Percentiles rank a stretch among this genome's conserved stretches.
These are phyloP conservation scores for Sipha maydis DNA, from an alignment of 2,888 invertebrate species.

Conservation along the genomic window DNA sequence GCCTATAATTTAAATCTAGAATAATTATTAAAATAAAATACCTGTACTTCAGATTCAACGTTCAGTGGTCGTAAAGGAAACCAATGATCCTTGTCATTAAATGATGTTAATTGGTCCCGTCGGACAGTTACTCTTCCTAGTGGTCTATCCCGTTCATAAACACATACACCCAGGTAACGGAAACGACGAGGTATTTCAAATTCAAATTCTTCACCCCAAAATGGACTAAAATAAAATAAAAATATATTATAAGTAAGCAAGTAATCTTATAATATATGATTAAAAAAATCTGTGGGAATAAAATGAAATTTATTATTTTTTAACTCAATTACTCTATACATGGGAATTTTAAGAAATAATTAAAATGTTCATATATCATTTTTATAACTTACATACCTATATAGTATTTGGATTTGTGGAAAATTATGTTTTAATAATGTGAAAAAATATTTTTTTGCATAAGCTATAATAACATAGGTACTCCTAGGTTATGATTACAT, in stretches of 20 bases:
- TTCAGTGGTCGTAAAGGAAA: slow-evolving; percentile 86
- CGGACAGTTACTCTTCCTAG: slow-evolving; percentile 88
- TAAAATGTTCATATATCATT: neutral
- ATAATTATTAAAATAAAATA: slow-evolving; percentile 55
- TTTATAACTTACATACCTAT: neutral
- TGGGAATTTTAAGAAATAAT: neutral
- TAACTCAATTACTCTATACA: neutral
- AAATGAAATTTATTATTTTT: neutral
- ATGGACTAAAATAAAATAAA: slow-evolving; percentile 75
- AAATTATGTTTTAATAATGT: neutral
- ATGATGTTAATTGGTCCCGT: slow-evolving; percentile 84
- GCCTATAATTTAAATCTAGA: neutral
- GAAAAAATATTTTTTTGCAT: neutral
- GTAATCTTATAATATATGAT: slow-evolving; percentile 45
- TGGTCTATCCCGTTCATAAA: slow-evolving; percentile 86
- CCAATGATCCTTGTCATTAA: slow-evolving; percentile 90
- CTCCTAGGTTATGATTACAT: neutral
- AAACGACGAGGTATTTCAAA: slow-evolving; percentile 92
- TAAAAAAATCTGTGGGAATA: slow-evolving; percentile 40
- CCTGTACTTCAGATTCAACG: slow-evolving; percentile 91
- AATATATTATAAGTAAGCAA: slow-evolving; percentile 47
- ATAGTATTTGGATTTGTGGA: neutral
- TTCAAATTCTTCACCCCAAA: slow-evolving; percentile 93
- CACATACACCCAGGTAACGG: slow-evolving; percentile 87
- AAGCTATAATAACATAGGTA: neutral